Base-by-base conservation (phyloP, 2,113 vertebrate genomes). In the Bos javanicus region DNA sequence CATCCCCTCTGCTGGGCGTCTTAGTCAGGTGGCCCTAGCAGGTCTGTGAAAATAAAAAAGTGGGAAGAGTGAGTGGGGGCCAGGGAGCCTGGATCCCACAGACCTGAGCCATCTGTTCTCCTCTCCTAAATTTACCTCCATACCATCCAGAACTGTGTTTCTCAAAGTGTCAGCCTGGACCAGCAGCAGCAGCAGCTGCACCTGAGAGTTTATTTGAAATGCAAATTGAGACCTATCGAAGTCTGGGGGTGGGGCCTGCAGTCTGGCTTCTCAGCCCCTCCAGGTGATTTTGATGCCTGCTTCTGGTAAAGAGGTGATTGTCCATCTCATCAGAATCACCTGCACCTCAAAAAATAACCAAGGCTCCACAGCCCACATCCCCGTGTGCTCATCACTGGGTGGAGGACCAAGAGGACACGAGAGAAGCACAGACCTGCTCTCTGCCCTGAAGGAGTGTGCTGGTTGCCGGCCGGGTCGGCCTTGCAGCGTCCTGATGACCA, bases 391-490 rank as follows among this genome's bases (percentile, higher is more conserved):
- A 1, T n/a, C 5, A 2, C 7, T 21, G 36, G 54, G 36, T 13
- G 4, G 6, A 52, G 54, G 80, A 67, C 76, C 57, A 10, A 14
- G 25, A 16, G 36, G 6, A 50, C 14, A 21, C 5, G 19, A 6
- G 13, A 48, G 71, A 71, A 43, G 8, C 28, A 36, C 3, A 9
- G 1, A 7, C 5, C 15, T 60, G 16, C 76, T 33, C 82, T 87
- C 83, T 93, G 84, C 33, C 56, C 56, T 16, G 19, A 11, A n/a
- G 30, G 2, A 4, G 56, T 39, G 54, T 50, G 26, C 90, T 43
- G 50, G 71, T 52, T 26, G 43, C 14, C 0, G 1, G 19, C 0
- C 2, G 23, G 50, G 33, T 71, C 30, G 14, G n/a, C 48, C 64
- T 59, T 25, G 25, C 8, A 2, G 6, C 3, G 2, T 80, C 56